phyloP scores from a whole-genome alignment of 1,140 invertebrate genomes.

The Asobara japonica region DNA sequence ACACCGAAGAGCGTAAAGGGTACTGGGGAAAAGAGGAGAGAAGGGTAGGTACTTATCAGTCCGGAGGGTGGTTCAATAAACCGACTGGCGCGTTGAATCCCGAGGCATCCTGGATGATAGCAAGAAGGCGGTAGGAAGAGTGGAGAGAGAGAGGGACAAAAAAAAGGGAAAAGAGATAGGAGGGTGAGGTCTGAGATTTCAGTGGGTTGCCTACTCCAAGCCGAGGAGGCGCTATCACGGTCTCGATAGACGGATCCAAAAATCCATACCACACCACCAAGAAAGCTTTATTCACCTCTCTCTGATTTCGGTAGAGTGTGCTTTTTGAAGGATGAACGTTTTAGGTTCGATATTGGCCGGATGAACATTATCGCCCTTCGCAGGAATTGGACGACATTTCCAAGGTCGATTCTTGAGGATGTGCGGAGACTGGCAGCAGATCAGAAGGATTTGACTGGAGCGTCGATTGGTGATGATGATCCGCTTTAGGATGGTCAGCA shows the following conservation, averaged over 20 bases:
- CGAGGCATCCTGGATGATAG: slow-evolving; percentile 11
- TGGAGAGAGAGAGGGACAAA: background rate
- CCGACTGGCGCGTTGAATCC: slow-evolving; percentile 18
- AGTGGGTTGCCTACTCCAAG: slow-evolving; percentile 12
- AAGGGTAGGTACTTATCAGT: slow-evolving; percentile 15
- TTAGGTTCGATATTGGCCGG: background rate
- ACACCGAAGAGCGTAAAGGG: background rate
- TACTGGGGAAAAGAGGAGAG: background rate
- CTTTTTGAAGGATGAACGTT: background rate
- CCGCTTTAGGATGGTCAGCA: no score
- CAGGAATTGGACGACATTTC: no score
- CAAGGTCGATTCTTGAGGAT: no score
- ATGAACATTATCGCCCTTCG: background rate
- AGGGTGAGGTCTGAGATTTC: slow-evolving; percentile 2
- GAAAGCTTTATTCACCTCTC: slow-evolving; percentile 19
- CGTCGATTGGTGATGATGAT: no score
- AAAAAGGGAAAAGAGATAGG: background rate
- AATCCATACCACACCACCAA: background rate
- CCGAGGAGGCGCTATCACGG: slow-evolving; percentile 15
- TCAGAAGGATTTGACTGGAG: no score
- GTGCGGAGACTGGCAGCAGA: no score
- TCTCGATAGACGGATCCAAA: slow-evolving; percentile 23
- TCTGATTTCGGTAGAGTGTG: background rate
- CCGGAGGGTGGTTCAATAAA: slow-evolving; percentile 21
- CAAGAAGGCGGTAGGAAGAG: background rate